Conservation (phyloP, 37 sponge, comb jelly and placozoan genomes). For the Eunapius fragilis region DNA sequence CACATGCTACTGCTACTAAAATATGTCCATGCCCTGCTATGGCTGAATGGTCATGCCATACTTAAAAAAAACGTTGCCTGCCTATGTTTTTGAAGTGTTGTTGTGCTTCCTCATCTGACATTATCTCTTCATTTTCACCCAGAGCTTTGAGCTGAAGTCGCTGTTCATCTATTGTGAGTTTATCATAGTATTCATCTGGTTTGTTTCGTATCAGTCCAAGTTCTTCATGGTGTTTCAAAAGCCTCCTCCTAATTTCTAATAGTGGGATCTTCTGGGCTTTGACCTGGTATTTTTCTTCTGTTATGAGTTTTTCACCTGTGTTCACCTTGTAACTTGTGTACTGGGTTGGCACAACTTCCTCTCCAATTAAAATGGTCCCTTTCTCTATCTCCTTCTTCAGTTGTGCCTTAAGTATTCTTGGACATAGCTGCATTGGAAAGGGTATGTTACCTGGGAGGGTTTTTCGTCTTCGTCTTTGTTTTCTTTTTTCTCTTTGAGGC, state of each 20-base stretch:
- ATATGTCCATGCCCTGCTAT: conserved; percentile 16
- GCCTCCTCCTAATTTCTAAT: background rate
- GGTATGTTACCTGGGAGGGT: background rate
- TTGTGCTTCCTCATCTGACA: too few relatives aligned
- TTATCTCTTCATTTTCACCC: background rate
- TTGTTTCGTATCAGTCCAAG: conserved; percentile 2
- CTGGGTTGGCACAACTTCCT: background rate
- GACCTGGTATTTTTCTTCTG: background rate
- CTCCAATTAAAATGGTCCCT: background rate
- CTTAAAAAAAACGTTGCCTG: background rate
- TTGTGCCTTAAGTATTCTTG: background rate
- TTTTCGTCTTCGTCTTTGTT: background rate
- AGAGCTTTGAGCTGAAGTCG: background rate
- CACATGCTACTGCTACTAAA: background rate
- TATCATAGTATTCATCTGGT: background rate
- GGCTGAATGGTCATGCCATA: conserved; percentile 35
- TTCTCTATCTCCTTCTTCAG: background rate
- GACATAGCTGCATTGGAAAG: conserved; percentile 1
- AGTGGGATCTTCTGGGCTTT: background rate
- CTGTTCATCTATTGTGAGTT: background rate
- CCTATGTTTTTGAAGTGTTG: too few relatives aligned
- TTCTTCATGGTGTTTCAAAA: conserved; percentile 9
- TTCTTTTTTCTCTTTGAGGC: background rate
- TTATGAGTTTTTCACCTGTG: background rate
- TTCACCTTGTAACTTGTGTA: background rate